These are phyloP conservation scores for Amyelois transitella DNA, from an alignment of 1,140 invertebrate species.

Conservation along the genomic window DNA sequence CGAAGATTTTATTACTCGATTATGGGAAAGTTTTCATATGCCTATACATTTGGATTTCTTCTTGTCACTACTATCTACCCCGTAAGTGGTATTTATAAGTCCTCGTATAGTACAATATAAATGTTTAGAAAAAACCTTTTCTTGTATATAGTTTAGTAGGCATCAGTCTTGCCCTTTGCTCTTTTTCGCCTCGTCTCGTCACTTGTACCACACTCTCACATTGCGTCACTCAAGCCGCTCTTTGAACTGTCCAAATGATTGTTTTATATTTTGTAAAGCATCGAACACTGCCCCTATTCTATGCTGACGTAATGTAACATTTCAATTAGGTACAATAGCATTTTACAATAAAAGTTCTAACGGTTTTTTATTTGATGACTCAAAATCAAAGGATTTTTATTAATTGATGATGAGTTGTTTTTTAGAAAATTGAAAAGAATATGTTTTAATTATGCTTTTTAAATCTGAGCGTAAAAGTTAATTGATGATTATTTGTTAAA, in stretches of 20 bases:
- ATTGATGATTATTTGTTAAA: too few species aligned
- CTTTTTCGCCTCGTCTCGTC: conserved; percentile 5
- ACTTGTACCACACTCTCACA: conserved; percentile 25
- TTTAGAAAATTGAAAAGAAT: too few species aligned
- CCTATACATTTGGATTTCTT: too few species aligned
- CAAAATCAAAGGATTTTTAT: conserved; percentile 10
- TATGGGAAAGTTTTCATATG: too few species aligned
- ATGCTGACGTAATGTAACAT: conserved; percentile 54
- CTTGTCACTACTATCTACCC: too few species aligned
- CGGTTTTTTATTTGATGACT: conserved; percentile 20
- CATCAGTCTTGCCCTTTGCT: neutral
- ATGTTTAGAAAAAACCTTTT: neutral
- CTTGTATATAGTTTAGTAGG: neutral
- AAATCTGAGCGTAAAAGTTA: too few species aligned
- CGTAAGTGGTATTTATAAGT: too few species aligned
- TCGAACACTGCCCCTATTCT: conserved; percentile 52
- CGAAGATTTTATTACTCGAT: too few species aligned
- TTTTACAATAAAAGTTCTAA: conserved; percentile 40
- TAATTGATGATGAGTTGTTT: conserved; percentile 11
- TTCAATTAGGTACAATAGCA: conserved; percentile 53
- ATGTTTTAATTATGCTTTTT: too few species aligned
- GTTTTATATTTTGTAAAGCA: conserved; percentile 70
- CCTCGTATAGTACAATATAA: neutral
- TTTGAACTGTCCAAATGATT: conserved; percentile 69
- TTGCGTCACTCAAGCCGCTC: conserved; percentile 54